These are phyloP conservation scores for Archips xylosteana DNA, from an alignment of 2,888 invertebrate genomes.

Conservation along the genomic window DNA sequence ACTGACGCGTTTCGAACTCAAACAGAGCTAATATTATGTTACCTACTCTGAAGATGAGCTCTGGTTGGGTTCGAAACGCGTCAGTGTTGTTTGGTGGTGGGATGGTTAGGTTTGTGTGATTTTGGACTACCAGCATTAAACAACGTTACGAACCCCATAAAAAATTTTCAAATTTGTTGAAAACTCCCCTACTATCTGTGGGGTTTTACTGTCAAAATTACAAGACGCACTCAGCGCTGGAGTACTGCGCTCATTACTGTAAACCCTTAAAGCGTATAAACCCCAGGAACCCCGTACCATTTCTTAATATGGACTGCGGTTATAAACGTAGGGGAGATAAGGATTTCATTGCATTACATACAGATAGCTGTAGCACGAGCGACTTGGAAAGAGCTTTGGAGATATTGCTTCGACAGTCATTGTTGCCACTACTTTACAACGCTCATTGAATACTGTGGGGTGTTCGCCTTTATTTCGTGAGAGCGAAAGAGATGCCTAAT, in stretches of 20 bases:
- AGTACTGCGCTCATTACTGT: constrained; percentile 24
- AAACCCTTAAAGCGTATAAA: constrained; percentile 35
- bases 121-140: not conserved
- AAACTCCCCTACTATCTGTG: constrained; percentile 14
- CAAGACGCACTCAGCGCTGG: constrained; percentile 47
- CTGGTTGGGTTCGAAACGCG: too few relatives aligned
- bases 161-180: constrained; percentile 5
- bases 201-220: constrained; percentile 45
- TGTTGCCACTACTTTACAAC: not conserved
- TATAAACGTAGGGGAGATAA: constrained; percentile 70
- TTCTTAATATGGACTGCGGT: constrained; percentile 58
- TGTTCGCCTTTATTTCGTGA: too few relatives aligned
- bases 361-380: constrained; percentile 13
- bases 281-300: constrained; percentile 59
- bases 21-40: too few relatives aligned
- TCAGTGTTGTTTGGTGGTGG: too few relatives aligned
- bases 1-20: too few relatives aligned
- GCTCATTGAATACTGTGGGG: too few relatives aligned
- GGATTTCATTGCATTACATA: constrained; percentile 59
- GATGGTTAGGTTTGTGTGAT: too few relatives aligned
- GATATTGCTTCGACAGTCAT: constrained; percentile 24
- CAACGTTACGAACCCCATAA: not conserved
- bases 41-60: too few relatives aligned
- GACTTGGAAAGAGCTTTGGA: constrained; percentile 45
- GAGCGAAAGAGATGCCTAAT: too few relatives aligned